These are phyloP conservation scores for Echinops telfairi DNA, from an alignment of 2,113 vertebrate species.

Conservation along the genomic window DNA sequence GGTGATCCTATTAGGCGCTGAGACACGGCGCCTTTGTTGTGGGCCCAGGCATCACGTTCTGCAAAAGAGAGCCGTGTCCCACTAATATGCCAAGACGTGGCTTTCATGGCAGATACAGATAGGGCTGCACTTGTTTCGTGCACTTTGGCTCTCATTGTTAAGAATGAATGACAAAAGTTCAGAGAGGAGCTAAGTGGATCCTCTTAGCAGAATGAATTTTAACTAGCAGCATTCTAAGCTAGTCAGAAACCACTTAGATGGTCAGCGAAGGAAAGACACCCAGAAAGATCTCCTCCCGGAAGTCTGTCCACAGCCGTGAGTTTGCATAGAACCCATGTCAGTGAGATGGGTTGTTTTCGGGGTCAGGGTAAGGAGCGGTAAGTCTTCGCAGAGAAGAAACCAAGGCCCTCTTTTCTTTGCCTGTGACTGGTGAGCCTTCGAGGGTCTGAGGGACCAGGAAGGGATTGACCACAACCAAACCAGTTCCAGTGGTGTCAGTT, in stretches of 20 bases:
- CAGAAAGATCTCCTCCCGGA: slow-evolving; percentile 35
- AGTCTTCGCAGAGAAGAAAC: neutral
- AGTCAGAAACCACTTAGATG: neutral
- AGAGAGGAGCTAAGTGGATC: slow-evolving; percentile 86
- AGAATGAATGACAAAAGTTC: slow-evolving; percentile 88
- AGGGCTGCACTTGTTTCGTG: slow-evolving; percentile 86
- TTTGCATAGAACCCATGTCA: neutral
- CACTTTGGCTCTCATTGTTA: slow-evolving; percentile 88
- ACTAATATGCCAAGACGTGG: slow-evolving; percentile 86
- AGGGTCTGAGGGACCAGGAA: neutral
- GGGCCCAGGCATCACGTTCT: slow-evolving; percentile 80
- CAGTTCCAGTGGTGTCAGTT: neutral
- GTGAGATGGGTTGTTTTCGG: neutral
- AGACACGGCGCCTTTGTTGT: slow-evolving; percentile 85
- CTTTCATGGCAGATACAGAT: slow-evolving; percentile 85
- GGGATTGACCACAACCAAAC: neutral
- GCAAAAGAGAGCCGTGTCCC: slow-evolving; percentile 82
- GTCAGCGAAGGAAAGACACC: slow-evolving; percentile 32
- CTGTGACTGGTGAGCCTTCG: no score
- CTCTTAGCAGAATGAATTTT: slow-evolving; percentile 84
- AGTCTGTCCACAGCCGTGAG: neutral
- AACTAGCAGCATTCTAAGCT: slow-evolving; percentile 79
- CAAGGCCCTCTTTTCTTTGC: neutral
- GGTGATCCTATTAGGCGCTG: slow-evolving; percentile 87
- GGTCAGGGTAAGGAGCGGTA: neutral